phyloP scores from a whole-genome alignment of 2,888 invertebrate genomes.

The Theodoxus fluviatilis region DNA sequence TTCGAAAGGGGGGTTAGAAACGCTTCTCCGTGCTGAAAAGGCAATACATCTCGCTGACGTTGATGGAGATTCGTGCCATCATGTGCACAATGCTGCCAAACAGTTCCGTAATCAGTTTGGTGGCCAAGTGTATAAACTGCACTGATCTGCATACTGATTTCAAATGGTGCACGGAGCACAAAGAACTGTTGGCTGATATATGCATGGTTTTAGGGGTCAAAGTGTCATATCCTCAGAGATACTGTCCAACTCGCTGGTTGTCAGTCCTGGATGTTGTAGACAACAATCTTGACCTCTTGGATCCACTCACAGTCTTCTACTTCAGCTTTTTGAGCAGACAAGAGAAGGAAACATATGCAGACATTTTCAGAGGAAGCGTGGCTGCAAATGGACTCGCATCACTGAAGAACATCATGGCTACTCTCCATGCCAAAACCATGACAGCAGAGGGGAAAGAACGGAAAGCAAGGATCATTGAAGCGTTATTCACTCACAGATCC shows the following conservation, averaged over 20 bases:
- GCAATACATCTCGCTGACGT: constrained; percentile 42
- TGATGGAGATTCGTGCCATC: constrained; percentile 44
- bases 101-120: constrained; percentile 37
- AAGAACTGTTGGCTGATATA: constrained; percentile 32
- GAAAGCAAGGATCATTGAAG: too few species aligned
- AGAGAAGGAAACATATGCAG: too few species aligned
- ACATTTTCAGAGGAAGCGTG: too few species aligned
- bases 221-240: constrained; percentile 34
- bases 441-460: too few species aligned
- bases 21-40: constrained; percentile 28
- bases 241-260: constrained; percentile 36
- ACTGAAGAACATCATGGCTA: too few species aligned
- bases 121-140: constrained; percentile 33
- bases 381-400: too few species aligned
- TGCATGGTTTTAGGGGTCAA: constrained; percentile 32
- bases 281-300: too few species aligned
- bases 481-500: too few species aligned
- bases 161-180: constrained; percentile 37
- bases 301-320: too few species aligned
- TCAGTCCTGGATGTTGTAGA: constrained; percentile 38
- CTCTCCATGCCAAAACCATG: too few species aligned
- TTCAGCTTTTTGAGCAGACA: too few species aligned
- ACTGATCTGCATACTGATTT: constrained; percentile 39
- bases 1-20: constrained; percentile 39
- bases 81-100: constrained; percentile 43